Percentiles rank a stretch among this genome's conserved stretches.
Evolutionary conservation across 2,888 invertebrate species (phyloP).

Genomic region (Xiphydria camelus): DNA sequence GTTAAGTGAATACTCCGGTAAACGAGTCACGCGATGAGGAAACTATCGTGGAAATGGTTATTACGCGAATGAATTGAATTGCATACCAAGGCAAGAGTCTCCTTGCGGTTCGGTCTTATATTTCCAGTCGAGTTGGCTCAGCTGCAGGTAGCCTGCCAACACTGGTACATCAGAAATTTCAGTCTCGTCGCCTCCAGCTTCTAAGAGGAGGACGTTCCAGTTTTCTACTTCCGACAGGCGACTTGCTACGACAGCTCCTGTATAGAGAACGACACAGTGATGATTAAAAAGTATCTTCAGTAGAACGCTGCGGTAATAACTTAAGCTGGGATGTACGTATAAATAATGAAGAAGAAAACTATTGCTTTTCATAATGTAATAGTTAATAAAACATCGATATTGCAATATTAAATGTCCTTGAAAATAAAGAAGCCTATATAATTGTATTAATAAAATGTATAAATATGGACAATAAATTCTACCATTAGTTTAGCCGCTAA

Average conservation of each 20-base stretch:
- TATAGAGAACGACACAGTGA: conserved; percentile 14
- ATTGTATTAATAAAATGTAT: not conserved
- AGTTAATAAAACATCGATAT: too few relatives aligned
- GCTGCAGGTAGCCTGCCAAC: conserved; percentile 83
- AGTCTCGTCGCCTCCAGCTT: conserved; percentile 89
- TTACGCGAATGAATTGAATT: too few relatives aligned
- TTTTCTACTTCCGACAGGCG: conserved; percentile 77
- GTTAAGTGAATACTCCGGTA: not conserved
- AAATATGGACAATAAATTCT: not conserved
- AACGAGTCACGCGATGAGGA: too few relatives aligned
- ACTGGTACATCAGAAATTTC: conserved; percentile 88
- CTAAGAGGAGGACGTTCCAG: conserved; percentile 80
- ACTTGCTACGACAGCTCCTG: conserved; percentile 84
- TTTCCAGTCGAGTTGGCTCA: conserved; percentile 88
- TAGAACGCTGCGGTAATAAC: too few relatives aligned
- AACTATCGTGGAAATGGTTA: too few relatives aligned
- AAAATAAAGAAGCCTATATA: too few relatives aligned
- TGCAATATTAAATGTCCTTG: too few relatives aligned
- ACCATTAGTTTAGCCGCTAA: too few relatives aligned
- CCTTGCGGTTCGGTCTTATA: conserved; percentile 90
- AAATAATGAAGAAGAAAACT: too few relatives aligned
- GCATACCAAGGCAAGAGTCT: conserved; percentile 80
- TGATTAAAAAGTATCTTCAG: too few relatives aligned
- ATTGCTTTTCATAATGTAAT: too few relatives aligned
- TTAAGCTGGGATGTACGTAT: too few relatives aligned